A percentile compares a stretch with the other conserved stretches of the same genome.
These are phyloP conservation scores for Carduelis carduelis DNA, from an alignment of 2,797 vertebrate genomes.

Conservation along the genomic window DNA sequence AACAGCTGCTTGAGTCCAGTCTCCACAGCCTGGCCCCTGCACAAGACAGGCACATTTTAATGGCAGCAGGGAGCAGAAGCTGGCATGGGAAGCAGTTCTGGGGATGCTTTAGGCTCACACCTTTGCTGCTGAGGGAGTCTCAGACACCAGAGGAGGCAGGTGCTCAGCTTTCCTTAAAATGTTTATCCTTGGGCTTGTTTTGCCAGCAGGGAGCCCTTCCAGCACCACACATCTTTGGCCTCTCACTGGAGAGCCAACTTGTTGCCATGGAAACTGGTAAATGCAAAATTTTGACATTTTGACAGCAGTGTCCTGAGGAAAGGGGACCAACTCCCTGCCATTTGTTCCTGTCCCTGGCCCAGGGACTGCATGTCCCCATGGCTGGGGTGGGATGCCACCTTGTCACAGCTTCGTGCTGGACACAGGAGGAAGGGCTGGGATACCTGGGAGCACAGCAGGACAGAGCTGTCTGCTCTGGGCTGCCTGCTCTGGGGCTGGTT, in stretches of 20 bases:
- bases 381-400: background rate
- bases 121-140: background rate
- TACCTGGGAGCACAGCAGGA: background rate
- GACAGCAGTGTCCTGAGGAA: background rate
- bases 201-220: constrained; percentile 20
- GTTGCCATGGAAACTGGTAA: constrained; percentile 20
- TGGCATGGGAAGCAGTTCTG: background rate
- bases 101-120: background rate
- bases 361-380: accelerated
- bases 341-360: background rate
- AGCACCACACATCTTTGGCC: background rate
- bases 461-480: background rate
- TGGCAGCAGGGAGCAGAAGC: background rate
- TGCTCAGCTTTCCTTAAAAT: background rate
- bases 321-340: background rate
- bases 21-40: background rate
- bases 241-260: background rate
- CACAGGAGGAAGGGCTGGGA: background rate
- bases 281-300: background rate
- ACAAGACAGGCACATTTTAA: background rate
- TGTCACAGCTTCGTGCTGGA: background rate
- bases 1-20: background rate
- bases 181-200: background rate
- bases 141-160: background rate
- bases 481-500: background rate